Evolutionary conservation across 92 coral and sea anemone species (phyloP).

Genomic region (Siderastrea radians): DNA sequence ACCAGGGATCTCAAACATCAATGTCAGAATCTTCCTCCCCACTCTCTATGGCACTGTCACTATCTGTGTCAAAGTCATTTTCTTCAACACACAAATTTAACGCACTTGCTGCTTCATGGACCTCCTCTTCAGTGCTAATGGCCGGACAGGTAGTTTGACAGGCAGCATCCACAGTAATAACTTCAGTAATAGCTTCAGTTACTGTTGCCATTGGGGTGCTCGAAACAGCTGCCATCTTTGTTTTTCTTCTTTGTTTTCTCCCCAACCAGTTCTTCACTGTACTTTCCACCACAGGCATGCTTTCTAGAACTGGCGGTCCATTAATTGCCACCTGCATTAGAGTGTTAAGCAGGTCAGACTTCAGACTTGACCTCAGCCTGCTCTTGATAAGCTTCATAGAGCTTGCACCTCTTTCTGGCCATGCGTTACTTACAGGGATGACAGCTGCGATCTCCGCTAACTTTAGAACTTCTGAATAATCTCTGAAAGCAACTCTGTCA

Average conservation of each 20-base stretch:
- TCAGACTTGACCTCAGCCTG: conserved; percentile 48
- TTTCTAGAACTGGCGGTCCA: conserved; percentile 54
- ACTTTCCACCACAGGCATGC: conserved; percentile 53
- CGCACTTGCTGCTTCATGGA: conserved; percentile 36
- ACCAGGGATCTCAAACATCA: conserved; percentile 43
- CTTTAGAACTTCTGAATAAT: conserved; percentile 44
- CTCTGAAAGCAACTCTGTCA: conserved; percentile 41
- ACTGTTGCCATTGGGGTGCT: conserved; percentile 55
- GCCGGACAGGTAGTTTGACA: conserved; percentile 52
- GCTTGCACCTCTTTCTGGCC: conserved; percentile 40
- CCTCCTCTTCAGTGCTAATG: conserved; percentile 53
- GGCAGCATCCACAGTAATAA: conserved; percentile 58
- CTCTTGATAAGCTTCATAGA: conserved; percentile 49
- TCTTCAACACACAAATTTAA: conserved; percentile 46
- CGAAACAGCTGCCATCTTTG: conserved; percentile 43
- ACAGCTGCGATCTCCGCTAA: conserved; percentile 56
- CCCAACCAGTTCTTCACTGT: conserved; percentile 51
- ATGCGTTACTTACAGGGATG: conserved; percentile 51
- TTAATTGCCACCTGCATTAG: conserved; percentile 39
- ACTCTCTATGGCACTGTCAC: conserved; percentile 54
- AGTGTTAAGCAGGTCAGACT: conserved; percentile 32
- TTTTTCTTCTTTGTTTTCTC: conserved; percentile 41
- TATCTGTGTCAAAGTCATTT: conserved; percentile 49
- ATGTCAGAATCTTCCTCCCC: conserved; percentile 33
- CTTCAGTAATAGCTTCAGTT: conserved; percentile 41